phyloP scores from a whole-genome alignment of 2,888 invertebrate species.

The Oscheius sp. region DNA sequence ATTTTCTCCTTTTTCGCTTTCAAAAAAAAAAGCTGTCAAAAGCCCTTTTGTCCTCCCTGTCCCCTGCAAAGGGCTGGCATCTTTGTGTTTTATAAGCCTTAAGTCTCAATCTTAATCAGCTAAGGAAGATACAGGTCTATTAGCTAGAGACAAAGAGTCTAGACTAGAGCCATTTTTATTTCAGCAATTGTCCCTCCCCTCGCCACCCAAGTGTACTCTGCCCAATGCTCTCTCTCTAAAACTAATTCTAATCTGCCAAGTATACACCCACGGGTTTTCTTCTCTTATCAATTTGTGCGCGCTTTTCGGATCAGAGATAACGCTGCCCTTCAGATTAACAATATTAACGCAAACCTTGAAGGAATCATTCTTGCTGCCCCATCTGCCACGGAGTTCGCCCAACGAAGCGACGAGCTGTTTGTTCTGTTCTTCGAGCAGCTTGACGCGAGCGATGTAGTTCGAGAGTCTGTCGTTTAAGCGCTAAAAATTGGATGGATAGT shows the following conservation, averaged over 20 bases:
- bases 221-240: no score
- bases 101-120: no score
- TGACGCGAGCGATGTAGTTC: conserved; percentile 23
- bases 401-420: conserved; percentile 5
- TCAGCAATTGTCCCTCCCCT: no score
- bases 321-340: background rate
- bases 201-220: no score
- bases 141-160: no score
- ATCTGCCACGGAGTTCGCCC: conserved; percentile 11
- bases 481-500: background rate
- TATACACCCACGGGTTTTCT: background rate
- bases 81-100: no score
- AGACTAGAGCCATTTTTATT: no score
- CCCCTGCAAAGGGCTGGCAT: no score
- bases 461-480: conserved; percentile 18
- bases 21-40: no score
- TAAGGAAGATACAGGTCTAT: no score
- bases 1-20: no score
- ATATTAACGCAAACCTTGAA: conserved; percentile 21
- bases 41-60: no score
- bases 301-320: conserved; percentile 8
- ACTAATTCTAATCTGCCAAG: background rate
- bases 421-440: conserved; percentile 26
- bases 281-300: background rate
- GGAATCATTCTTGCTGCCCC: conserved; percentile 23